Evolutionary conservation across 2,888 invertebrate genomes (phyloP), one percentile per base, ranked within the genome.

Genomic region (Scotopteryx bipunctaria): DNA sequence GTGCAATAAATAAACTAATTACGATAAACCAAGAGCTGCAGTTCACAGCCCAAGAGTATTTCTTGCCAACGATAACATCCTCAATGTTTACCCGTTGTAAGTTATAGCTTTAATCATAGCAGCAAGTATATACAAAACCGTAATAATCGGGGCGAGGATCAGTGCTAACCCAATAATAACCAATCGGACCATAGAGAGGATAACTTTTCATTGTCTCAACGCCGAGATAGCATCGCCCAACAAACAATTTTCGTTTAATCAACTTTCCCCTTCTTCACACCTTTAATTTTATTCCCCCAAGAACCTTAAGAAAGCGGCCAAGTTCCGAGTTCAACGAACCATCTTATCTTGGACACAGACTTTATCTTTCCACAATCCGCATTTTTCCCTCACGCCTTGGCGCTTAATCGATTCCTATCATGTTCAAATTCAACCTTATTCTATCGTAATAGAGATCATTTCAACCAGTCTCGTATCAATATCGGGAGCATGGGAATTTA

Each of bases 301-400:
- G 77, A 76, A 68, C 64, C 76, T 75, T 76, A 73, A 73, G 64
- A 76, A 77, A 71, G 69, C 71, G 69, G 67, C 66, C 62, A 69
- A 69, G 59, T 67, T 66, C 71, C 62, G 64, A 70, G 86, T 78
- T 84, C 86, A 83, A 77, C 64, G 81, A 77, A 75, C 83, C 72
- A 59, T 59, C 76, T 85, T 87, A 88, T 87, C 88, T 81, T 73
- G 76, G 74, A 76, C 80, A 73, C 71, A 77, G 71, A 58, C 77
- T 81, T 78, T 81, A 78, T 78, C 79, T 81, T 78, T 78, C 81
- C 71, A 71, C 79, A 71, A 78, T 80, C 79, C 78, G 70, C 76
- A 79, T 81, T 78, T 78, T 64, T 66, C 61, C 71, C 67, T 64
- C 67, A 59, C 69, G 71, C 71, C 72, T 69, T 64, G 59, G 61